Conservation (phyloP, 2,888 invertebrate species). For the Agrypnus murinus region DNA sequence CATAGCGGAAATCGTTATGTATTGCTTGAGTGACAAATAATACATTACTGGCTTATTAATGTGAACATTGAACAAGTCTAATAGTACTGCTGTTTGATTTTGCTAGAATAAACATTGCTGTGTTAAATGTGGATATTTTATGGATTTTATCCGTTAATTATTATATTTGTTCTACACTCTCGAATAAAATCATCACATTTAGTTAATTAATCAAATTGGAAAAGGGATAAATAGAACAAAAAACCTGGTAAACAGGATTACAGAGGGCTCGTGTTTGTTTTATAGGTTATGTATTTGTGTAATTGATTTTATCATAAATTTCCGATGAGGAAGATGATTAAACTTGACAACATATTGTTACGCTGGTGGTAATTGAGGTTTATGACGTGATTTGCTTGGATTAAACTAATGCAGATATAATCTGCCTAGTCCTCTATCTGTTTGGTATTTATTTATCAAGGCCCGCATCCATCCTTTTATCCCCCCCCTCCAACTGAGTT, state of each 20-base stretch:
- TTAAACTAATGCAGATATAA: too few relatives aligned
- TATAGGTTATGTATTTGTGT: background rate
- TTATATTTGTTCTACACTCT: background rate
- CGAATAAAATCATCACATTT: too few relatives aligned
- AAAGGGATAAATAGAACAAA: too few relatives aligned
- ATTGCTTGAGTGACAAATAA: constrained; percentile 11
- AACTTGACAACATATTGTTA: background rate
- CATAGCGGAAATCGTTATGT: constrained; percentile 4
- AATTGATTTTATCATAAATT: background rate
- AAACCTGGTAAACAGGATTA: too few relatives aligned
- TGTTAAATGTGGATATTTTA: background rate
- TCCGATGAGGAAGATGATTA: background rate
- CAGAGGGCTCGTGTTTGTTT: too few relatives aligned
- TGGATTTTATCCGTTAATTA: background rate
- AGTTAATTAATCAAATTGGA: too few relatives aligned
- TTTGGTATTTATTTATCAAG: too few relatives aligned
- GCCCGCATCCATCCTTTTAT: too few relatives aligned
- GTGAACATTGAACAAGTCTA: too few relatives aligned
- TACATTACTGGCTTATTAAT: too few relatives aligned
- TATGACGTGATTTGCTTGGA: background rate
- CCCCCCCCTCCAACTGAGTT: too few relatives aligned
- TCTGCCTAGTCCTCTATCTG: too few relatives aligned
- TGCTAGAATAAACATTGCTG: background rate
- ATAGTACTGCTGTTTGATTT: background rate
- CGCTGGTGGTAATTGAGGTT: background rate